Base-by-base conservation (phyloP, 1,140 invertebrate species). In the Anastrepha obliqua region DNA sequence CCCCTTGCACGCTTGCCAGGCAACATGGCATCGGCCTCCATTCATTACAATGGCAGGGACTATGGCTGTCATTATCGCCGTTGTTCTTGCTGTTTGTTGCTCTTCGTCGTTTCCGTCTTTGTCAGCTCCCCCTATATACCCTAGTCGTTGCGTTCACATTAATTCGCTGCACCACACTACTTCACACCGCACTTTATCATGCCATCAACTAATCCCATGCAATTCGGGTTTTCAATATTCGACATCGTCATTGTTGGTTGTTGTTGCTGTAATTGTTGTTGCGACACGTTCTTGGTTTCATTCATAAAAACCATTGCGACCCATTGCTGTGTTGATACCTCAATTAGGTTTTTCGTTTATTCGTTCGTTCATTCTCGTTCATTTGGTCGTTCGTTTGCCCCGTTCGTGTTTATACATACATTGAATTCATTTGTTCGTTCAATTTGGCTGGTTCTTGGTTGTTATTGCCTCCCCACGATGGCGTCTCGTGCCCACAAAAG, bases 31-130 rank as follows among this genome's bases (percentile, higher is more conserved):
- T 44, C 74, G 74, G 74, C 74, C 74, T 81, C 74, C 74, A 81
- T 81, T 81, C 74, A 81, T 81, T 81, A 81, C 74, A 81, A 81
- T 81, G 74, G 74, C 74, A 81, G 74, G 47, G 74, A 81, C 74
- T 81, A 55, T 74, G n/a, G 74, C 74, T 81, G 74, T 81, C 47
- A 55, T 81, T 81, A 81, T 81, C 55, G 74, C 74, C 20, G 74
- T 81, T 81, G 74, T 55, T 81, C 17, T 55, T 55, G 74, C n/a
- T 20, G 39, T 74, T 81, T 51, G 44, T 81, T 81, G 74, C 74
- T 81, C 74, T 81, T 29, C 47, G 74, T 81, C 47, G 74, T 81
- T 81, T 81, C 74, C 74, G 74, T 9, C 74, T 58, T 81, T 55
- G 15, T 47, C 47, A 81, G 44, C 74, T 29, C 74, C 74, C 67